phyloP scores from a whole-genome alignment of 2,113 vertebrate genomes.

The Cyrtonyx montezumae region DNA sequence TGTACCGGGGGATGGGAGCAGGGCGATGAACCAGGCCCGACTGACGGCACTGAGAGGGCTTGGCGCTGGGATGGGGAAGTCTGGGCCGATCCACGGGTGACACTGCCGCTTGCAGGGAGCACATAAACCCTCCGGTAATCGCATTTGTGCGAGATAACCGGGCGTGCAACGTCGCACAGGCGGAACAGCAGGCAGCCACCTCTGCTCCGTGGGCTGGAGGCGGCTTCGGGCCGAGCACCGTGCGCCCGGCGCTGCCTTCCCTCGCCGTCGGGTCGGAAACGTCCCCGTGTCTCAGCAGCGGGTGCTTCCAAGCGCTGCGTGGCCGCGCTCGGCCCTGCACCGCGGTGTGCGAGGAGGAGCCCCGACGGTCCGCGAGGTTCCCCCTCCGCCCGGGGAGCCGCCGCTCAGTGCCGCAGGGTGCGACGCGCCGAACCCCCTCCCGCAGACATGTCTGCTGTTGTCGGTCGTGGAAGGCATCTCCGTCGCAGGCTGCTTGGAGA shows the following conservation, averaged over 20 bases:
- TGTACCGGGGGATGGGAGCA: neutral
- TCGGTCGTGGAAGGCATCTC: neutral
- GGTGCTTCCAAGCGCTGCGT: neutral
- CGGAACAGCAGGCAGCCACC: neutral
- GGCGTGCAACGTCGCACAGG: too few species aligned
- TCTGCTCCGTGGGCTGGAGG: neutral
- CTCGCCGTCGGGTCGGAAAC: neutral
- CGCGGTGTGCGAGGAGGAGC: neutral
- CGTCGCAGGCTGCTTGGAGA: neutral
- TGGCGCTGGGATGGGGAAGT: neutral
- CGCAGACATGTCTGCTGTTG: neutral
- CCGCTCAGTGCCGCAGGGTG: neutral
- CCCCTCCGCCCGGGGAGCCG: neutral
- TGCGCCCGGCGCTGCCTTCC: too few species aligned
- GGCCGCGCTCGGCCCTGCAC: neutral
- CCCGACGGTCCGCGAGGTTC: too few species aligned
- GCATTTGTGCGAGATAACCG: too few species aligned
- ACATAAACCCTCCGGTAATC: too few species aligned
- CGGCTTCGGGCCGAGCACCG: neutral
- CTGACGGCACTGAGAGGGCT: too few species aligned
- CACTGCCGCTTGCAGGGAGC: rapidly evolving
- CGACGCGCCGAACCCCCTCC: neutral
- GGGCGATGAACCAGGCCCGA: neutral
- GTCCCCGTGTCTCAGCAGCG: neutral
- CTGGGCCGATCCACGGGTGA: neutral